Percentiles rank a stretch among this genome's conserved stretches.
Evolutionary conservation across 2,797 vertebrate genomes (phyloP).

Genomic region (Cyclura pinguis): DNA sequence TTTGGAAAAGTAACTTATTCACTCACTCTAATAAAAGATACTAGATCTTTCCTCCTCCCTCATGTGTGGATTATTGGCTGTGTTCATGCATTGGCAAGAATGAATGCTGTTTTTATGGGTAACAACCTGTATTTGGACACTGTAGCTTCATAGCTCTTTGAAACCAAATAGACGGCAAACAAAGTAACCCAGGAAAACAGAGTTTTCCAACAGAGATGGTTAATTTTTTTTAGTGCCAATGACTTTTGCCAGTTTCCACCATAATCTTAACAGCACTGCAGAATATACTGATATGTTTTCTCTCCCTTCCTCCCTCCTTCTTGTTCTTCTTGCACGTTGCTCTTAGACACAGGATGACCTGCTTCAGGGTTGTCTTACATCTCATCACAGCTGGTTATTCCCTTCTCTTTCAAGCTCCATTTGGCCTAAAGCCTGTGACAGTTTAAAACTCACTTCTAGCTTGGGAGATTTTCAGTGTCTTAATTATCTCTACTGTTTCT

Average conservation of each 20-base stretch:
- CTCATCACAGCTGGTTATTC: neutral
- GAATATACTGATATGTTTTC: rapidly evolving
- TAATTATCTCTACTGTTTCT: constrained; percentile 20
- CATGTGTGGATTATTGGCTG: too few relatives aligned
- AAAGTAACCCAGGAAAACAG: neutral
- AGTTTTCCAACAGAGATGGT: neutral
- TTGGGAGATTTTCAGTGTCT: neutral
- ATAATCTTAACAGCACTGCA: neutral
- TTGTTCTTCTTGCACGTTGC: neutral
- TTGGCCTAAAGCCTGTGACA: neutral
- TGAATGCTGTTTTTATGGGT: too few relatives aligned
- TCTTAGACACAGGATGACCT: neutral
- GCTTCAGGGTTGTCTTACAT: neutral
- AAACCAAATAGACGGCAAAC: neutral
- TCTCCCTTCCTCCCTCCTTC: neutral
- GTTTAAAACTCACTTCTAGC: constrained; percentile 5
- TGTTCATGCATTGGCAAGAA: too few relatives aligned
- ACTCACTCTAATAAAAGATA: too few relatives aligned
- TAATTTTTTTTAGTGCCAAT: neutral
- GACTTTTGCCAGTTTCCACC: neutral
- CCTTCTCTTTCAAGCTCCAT: neutral
- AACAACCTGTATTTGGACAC: too few relatives aligned
- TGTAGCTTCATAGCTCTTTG: neutral
- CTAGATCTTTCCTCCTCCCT: too few relatives aligned
- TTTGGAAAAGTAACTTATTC: too few relatives aligned